Conservation (phyloP, 1,140 invertebrate genomes). For the Cherax quadricarinatus region DNA sequence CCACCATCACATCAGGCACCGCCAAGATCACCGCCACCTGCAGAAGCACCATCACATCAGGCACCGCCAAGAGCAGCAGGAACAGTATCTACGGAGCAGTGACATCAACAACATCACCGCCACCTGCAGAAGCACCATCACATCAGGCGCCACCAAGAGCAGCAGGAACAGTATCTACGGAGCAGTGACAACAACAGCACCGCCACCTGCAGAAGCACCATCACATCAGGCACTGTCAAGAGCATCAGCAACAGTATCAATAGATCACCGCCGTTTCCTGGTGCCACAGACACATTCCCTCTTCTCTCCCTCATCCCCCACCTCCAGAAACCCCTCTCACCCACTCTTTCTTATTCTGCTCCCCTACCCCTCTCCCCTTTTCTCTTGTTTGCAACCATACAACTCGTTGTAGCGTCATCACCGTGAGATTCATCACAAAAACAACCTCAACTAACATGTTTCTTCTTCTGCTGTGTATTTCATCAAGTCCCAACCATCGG, state of each 20-base stretch:
- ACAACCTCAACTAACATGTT: background rate
- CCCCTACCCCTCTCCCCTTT: background rate
- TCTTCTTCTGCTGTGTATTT: background rate
- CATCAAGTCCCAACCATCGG: background rate
- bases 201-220: background rate
- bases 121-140: too few species aligned
- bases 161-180: background rate
- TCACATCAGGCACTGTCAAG: background rate
- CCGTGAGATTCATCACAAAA: background rate
- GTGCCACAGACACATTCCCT: background rate
- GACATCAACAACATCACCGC: too few species aligned
- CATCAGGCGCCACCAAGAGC: background rate
- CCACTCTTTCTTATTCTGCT: background rate
- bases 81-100: background rate
- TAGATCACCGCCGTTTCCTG: conserved; percentile 24
- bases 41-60: too few species aligned
- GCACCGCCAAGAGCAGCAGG: too few species aligned
- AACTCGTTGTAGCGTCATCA: background rate
- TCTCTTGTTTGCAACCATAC: background rate
- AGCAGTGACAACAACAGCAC: background rate
- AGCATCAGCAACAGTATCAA: conserved; percentile 26
- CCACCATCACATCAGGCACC: too few species aligned
- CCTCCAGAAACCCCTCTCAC: background rate
- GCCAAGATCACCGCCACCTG: too few species aligned
- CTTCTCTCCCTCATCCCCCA: background rate